These are phyloP conservation scores for Nomada fabriciana DNA, from an alignment of 2,888 invertebrate genomes.

Conservation along the genomic window DNA sequence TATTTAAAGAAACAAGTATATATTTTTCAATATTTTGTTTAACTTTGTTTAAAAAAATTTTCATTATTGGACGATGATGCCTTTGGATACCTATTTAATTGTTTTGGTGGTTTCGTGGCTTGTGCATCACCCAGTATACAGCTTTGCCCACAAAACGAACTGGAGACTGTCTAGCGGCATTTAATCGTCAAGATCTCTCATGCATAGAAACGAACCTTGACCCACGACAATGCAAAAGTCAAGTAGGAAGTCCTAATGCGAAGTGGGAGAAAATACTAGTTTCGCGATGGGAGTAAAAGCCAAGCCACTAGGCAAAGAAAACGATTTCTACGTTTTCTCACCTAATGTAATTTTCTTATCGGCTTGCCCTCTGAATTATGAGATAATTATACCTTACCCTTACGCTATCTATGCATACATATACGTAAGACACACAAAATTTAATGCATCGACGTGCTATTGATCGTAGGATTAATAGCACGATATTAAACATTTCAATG, in stretches of 20 bases:
- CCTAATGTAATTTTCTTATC: constrained; percentile 34
- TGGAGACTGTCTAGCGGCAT: constrained; percentile 36
- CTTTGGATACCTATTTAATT: too few relatives aligned
- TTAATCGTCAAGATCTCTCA: constrained; percentile 47
- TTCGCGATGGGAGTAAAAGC: constrained; percentile 27
- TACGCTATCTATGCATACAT: background rate
- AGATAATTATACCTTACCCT: constrained; percentile 25
- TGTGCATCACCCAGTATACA: constrained; percentile 4
- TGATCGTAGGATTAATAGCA: too few relatives aligned
- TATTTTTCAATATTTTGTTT: background rate
- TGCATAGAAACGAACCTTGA: constrained; percentile 45
- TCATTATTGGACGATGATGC: too few relatives aligned
- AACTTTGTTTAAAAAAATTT: too few relatives aligned
- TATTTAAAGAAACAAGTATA: background rate
- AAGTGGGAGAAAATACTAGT: constrained; percentile 35
- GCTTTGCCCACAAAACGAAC: constrained; percentile 15
- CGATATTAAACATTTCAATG: background rate
- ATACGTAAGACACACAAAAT: background rate
- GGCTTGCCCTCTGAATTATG: constrained; percentile 19
- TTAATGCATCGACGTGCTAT: too few relatives aligned
- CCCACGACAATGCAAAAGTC: constrained; percentile 47
- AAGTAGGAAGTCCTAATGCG: constrained; percentile 31
- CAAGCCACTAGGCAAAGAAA: constrained; percentile 1
- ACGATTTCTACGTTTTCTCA: background rate
- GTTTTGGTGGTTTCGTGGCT: background rate